A percentile compares a stretch with the other conserved stretches of the same genome.
phyloP scores from a whole-genome alignment of 2,888 invertebrate species.

The Diabrotica balteata region DNA sequence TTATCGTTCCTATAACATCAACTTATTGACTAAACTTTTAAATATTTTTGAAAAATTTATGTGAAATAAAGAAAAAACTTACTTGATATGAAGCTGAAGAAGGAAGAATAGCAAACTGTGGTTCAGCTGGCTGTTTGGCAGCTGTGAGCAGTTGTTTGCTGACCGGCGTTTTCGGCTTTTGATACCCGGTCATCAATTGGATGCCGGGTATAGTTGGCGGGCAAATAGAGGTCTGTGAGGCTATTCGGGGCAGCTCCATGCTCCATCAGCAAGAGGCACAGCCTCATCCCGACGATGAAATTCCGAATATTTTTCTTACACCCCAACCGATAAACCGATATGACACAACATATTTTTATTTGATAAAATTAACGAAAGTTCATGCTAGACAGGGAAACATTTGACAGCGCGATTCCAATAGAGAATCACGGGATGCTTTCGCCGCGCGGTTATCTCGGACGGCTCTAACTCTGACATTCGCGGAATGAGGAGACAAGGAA shows the following conservation, averaged over 20 bases:
- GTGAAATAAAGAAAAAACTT: constrained; percentile 6
- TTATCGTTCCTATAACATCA: too few species aligned
- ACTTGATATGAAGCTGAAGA: constrained; percentile 59
- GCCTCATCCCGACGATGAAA: constrained; percentile 22
- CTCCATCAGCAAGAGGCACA: constrained; percentile 46
- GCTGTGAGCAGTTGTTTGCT: constrained; percentile 53
- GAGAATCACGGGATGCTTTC: constrained; percentile 3
- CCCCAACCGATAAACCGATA: background rate
- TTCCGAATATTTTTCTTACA: constrained; percentile 4
- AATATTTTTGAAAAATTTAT: background rate
- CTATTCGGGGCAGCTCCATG: constrained; percentile 59
- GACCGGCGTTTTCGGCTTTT: constrained; percentile 47
- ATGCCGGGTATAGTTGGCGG: constrained; percentile 47
- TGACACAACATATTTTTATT: constrained; percentile 1
- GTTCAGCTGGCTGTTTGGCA: constrained; percentile 49
- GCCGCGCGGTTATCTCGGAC: constrained; percentile 4
- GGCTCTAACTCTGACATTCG: background rate
- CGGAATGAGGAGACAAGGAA: background rate
- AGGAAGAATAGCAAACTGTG: constrained; percentile 57
- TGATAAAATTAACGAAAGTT: background rate
- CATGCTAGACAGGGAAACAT: too few species aligned
- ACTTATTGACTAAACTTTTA: background rate
- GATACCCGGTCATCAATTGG: constrained; percentile 47
- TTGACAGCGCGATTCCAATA: background rate
- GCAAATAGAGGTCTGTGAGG: constrained; percentile 57